Conservation (phyloP, 2,888 invertebrate genomes). For the Bursaphelenchus okinawaensis region DNA sequence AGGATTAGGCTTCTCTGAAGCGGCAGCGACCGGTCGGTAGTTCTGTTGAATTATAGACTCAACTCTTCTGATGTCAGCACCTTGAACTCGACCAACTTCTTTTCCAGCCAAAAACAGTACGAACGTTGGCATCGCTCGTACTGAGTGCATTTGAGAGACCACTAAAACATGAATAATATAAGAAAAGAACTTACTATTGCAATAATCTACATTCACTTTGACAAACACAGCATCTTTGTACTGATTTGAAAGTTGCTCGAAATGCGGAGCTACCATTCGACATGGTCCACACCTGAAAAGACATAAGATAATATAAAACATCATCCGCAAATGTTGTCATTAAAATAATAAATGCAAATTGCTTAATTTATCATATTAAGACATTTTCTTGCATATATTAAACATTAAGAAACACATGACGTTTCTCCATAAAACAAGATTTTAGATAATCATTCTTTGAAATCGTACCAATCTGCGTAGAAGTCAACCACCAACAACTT, state of each 20-base stretch:
- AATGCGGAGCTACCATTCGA: slow-evolving; percentile 82
- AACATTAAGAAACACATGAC: too few relatives aligned
- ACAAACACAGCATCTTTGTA: slow-evolving; percentile 79
- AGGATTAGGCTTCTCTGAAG: background rate
- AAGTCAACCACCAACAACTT: slow-evolving; percentile 49
- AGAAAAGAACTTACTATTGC: slow-evolving; percentile 35
- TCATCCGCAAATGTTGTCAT: too few relatives aligned
- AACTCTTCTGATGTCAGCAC: slow-evolving; percentile 75
- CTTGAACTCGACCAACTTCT: slow-evolving; percentile 75
- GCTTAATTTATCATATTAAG: too few relatives aligned
- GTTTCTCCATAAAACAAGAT: too few relatives aligned
- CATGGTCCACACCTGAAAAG: slow-evolving; percentile 71
- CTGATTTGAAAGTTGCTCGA: slow-evolving; percentile 78
- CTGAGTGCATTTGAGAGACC: slow-evolving; percentile 74
- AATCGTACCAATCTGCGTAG: slow-evolving; percentile 46
- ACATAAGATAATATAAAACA: too few relatives aligned
- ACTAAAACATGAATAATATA: slow-evolving; percentile 31
- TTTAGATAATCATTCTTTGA: background rate
- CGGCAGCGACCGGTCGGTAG: slow-evolving; percentile 7
- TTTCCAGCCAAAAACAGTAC: slow-evolving; percentile 76
- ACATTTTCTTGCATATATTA: too few relatives aligned
- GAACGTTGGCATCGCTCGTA: slow-evolving; percentile 96
- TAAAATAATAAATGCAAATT: too few relatives aligned
- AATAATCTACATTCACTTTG: slow-evolving; percentile 81
- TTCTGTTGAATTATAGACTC: slow-evolving; percentile 65